These are phyloP conservation scores for Nematolebias whitei DNA, from an alignment of 2,113 vertebrate species.

Conservation along the genomic window DNA sequence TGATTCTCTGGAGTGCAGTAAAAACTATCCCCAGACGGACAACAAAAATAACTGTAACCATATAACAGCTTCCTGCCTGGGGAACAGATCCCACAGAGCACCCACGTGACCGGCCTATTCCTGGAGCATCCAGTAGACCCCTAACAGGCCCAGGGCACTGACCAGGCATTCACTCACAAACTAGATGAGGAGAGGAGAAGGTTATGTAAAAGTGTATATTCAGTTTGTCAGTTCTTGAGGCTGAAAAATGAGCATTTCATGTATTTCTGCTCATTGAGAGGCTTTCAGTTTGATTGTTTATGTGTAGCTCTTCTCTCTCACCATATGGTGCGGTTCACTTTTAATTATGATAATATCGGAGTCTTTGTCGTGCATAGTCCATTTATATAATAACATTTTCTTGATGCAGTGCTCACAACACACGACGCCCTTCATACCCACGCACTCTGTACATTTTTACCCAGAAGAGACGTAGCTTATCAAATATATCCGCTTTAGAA, in stretches of 20 bases:
- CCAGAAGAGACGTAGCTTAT: slow-evolving; percentile 52
- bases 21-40: slow-evolving; percentile 83
- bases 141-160: slow-evolving; percentile 65
- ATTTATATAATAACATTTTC: slow-evolving; percentile 82
- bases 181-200: slow-evolving; percentile 50
- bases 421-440: slow-evolving; percentile 21
- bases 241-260: slow-evolving; percentile 74
- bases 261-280: slow-evolving; percentile 64
- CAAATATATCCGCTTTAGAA: slow-evolving; percentile 49
- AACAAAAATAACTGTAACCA: slow-evolving; percentile 86
- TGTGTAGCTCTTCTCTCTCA: slow-evolving; percentile 68
- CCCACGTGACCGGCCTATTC: slow-evolving; percentile 79
- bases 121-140: slow-evolving; percentile 75
- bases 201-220: slow-evolving; percentile 57
- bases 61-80: slow-evolving; percentile 84
- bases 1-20: slow-evolving; percentile 79
- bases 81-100: slow-evolving; percentile 80
- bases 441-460: slow-evolving; percentile 29
- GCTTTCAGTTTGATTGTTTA: slow-evolving; percentile 83
- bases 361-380: slow-evolving; percentile 80
- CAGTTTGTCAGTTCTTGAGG: slow-evolving; percentile 56
- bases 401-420: slow-evolving; percentile 51
- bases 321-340: slow-evolving; percentile 79
- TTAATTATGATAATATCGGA: slow-evolving; percentile 83
- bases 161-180: slow-evolving; percentile 56